These are phyloP conservation scores for Panurus biarmicus DNA, from an alignment of 2,113 vertebrate genomes.

Conservation along the genomic window DNA sequence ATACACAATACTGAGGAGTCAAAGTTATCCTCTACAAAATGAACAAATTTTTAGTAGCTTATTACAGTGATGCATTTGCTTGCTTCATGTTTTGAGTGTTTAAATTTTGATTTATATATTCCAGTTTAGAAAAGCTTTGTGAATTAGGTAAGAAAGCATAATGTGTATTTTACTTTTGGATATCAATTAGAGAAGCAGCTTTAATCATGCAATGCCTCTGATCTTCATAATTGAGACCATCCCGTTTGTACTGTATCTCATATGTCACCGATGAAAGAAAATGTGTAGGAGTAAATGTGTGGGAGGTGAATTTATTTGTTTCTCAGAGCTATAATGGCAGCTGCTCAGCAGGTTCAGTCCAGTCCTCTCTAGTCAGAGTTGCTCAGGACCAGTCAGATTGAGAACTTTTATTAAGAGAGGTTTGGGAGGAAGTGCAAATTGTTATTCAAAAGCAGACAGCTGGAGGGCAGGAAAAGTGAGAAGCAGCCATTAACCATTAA, in stretches of 20 bases:
- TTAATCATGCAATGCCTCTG: neutral
- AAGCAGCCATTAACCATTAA: neutral
- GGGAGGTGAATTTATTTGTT: slow-evolving; percentile 5
- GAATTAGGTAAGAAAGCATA: neutral
- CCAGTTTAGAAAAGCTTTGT: neutral
- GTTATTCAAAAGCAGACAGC: slow-evolving; percentile 13
- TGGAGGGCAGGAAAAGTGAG: slow-evolving; percentile 2
- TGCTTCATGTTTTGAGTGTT: neutral
- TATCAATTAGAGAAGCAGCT: neutral
- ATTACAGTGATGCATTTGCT: neutral
- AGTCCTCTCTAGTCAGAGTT: neutral
- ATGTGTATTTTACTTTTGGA: neutral
- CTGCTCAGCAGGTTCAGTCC: neutral
- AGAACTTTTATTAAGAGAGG: neutral
- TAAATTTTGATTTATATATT: neutral
- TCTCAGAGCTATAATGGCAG: neutral
- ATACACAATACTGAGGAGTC: neutral
- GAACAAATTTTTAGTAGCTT: neutral
- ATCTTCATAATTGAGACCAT: slow-evolving; percentile 3
- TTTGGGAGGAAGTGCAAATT: neutral
- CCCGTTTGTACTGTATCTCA: neutral
- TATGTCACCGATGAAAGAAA: neutral
- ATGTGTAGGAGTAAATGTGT: neutral
- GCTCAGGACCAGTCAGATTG: neutral
- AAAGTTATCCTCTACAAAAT: neutral